Base-by-base conservation (phyloP, 2,888 invertebrate species). In the Poecilobothrus nobilitatus region DNA sequence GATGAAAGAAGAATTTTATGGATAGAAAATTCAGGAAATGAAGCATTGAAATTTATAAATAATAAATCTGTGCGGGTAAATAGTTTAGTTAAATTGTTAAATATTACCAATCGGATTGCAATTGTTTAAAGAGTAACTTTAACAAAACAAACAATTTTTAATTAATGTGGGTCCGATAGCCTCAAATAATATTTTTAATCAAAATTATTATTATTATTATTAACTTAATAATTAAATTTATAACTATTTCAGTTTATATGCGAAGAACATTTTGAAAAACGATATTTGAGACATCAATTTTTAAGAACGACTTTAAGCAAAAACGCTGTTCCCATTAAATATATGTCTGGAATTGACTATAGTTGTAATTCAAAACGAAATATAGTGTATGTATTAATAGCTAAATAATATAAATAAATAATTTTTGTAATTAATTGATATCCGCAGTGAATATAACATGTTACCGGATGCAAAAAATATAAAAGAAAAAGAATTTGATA, bases 21-120 rank as follows among this genome's bases (percentile, higher is more conserved):
- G 76, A 76, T 76, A 27, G 68, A 69, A 27, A 76, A 76, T 68
- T 76, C 76, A n/a, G 76, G 76, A 18, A 76, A 76, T 66, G 72
- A 72, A 27, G 27, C 67, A 10, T 44, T 76, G 20, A 22, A 70
- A 37, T 68, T 68, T 6, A 68, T 75, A 2, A 66, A 67, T 10
- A 44, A 64, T 2, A 73, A 69, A 1, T 65, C 71, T 6, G 65
- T 69, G 2, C 70, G 73, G 18, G 53, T 53, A 53, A 53, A 15
- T 18, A 12, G 18, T n/a, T 53, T 18, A 1, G 1, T 18, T 6
- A 2, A 18, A 53, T 12, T 44, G 12, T 44, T 9, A 10, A 3
- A 9, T 6, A 15, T 44, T 15, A 44, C 6, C 3, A 44, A 44
- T 10, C 8, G 34, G 34, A 7, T 34, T 34, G 34, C 8, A 34